Evolutionary conservation across 2,888 invertebrate genomes (phyloP), one percentile per base, ranked within the genome.

Genomic region (Cantharis lateralis): DNA sequence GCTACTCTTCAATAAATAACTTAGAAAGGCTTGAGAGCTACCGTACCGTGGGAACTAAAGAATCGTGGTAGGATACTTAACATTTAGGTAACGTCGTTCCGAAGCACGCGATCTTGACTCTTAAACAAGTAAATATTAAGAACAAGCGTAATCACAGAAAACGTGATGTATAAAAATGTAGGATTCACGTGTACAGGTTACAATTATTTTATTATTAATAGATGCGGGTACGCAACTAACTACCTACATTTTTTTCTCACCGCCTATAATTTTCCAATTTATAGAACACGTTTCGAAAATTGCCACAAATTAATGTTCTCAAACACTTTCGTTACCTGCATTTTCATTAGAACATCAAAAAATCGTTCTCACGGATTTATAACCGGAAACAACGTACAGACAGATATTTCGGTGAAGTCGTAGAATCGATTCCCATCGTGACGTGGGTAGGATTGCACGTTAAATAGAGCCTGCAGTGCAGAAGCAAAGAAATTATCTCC

Each of bases 41-140:
- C 84, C 82, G 84, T 83, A 86, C 85, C 86, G 86, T 86, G 86
- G 85, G 86, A 86, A 86, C 84, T 80, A 80, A 76, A 77, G 80
- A 85, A 83, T 86, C 86, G 85, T 85, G 86, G 82, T 82, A 82
- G 81, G 83, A 83, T 83, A 84, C 84, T 86, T 85, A 86, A 84
- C 84, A 85, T 85, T 86, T 84, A 84, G 84, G 85, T 86, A 82
- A 82, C 81, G 82, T 81, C 76, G 76, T 63, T 48, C 73, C 68
- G 70, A 68, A 76, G 80, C 80, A 80, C 76, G 80, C 83, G 82
- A 82, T 80, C 79, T 64, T 82, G 75, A 76, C 74, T 77, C 81
- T 81, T 81, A 80, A 71, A 70, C 68, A 68, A 75, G 64, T 62
- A 62, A 75, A 62, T 71, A 63, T 79, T 80, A 74, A 74, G 77